Base-by-base conservation (phyloP, 2,113 vertebrate species). In the Labeo rohita region DNA sequence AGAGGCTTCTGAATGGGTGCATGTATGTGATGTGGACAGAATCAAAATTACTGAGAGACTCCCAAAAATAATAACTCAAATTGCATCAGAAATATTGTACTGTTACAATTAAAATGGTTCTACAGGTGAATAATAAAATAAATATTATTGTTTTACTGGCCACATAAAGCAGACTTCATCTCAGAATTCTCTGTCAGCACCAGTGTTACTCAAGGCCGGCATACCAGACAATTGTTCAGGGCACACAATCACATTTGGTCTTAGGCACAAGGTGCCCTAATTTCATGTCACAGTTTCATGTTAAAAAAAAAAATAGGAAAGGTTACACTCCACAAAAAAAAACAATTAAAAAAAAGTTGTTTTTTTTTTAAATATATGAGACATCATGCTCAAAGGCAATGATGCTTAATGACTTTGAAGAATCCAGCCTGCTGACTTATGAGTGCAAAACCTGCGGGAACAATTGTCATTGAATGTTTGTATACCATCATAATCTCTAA, bases 381-480 rank as follows among this genome's bases (percentile, higher is more conserved):
- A 85, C 77, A 78, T 80, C 47, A 56, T 72, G 63, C 84, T 80
- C 36, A 56, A 47, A 68, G 63, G 84, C 76, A 72, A 80, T 85
- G 66, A 80, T 72, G 65, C 50, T 59, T 80, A 72, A 79, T 80
- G 84, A 85, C 61, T 85, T 45, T 68, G 61, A 78, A 68, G 63
- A 56, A 66, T 85, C 63, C 28, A 75, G 74, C 34, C 49, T 70
- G 34, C 63, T 61, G 50, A 66, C 73, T 85, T 65, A 65, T 50
- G 47, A 56, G 47, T 52, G 36, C 34, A 49, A 85, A 70, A 50
- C 75, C 65, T 8, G 52, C 7, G 50, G 63, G 50, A 28, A 39
- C 47, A 72, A 18, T 85, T 43, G 76, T 85, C 84, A 79, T 36
- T 82, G 79, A 86, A 86, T 83, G 47, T 59, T 82, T 73, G 54